These are phyloP conservation scores for Borostomias antarcticus DNA, from an alignment of 2,797 vertebrate species.

Conservation along the genomic window DNA sequence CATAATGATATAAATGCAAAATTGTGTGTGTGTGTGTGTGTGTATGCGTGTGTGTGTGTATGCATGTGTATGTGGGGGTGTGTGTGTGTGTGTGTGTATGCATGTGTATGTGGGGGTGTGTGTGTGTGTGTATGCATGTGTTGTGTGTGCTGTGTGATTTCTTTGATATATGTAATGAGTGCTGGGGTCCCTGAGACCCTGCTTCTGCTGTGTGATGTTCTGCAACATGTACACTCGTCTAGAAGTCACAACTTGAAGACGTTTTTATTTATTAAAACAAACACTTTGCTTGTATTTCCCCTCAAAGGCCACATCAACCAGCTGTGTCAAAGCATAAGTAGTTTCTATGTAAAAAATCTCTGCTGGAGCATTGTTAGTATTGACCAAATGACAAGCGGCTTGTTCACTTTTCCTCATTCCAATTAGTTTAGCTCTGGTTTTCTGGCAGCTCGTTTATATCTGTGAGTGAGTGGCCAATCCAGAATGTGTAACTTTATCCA, in stretches of 20 bases:
- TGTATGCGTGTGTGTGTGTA: slow-evolving; percentile 3
- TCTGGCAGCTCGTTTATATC: slow-evolving; percentile 76
- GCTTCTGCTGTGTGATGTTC: slow-evolving; percentile 19
- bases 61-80: background rate
- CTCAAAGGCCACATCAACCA: slow-evolving; percentile 55
- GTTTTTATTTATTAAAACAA: slow-evolving; percentile 61
- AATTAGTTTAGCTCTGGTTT: slow-evolving; percentile 73
- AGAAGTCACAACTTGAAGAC: slow-evolving; percentile 38
- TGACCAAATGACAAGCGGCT: slow-evolving; percentile 72
- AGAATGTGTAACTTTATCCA: slow-evolving; percentile 65
- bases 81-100: background rate
- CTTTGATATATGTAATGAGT: too few species aligned
- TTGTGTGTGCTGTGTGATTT: slow-evolving; percentile 27
- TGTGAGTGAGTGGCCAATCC: slow-evolving; percentile 64
- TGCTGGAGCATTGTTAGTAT: slow-evolving; percentile 70
- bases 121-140: background rate
- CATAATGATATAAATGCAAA: too few species aligned
- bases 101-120: slow-evolving; percentile 1
- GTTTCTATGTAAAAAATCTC: slow-evolving; percentile 75
- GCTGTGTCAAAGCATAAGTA: slow-evolving; percentile 71
- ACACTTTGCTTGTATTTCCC: slow-evolving; percentile 48
- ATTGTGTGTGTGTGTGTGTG: background rate
- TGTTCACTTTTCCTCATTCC: slow-evolving; percentile 71
- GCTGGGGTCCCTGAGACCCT: too few species aligned
- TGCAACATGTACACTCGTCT: slow-evolving; percentile 17